Conservation (phyloP, 2,113 vertebrate species). For the Trogon melanurus region DNA sequence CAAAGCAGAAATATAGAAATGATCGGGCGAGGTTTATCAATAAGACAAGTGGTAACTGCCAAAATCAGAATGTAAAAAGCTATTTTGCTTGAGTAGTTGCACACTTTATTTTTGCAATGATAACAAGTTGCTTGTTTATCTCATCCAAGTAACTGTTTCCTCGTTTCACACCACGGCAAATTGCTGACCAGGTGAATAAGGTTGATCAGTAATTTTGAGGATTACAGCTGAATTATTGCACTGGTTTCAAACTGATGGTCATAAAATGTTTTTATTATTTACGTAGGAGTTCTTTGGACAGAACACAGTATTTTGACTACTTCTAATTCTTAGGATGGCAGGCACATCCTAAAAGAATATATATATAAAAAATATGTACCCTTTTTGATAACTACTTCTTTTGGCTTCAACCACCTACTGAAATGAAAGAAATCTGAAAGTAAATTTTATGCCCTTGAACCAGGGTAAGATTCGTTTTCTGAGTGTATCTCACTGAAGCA, state of each 20-base stretch:
- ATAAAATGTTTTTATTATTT: not conserved
- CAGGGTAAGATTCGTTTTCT: not conserved
- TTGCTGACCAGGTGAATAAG: slow-evolving; percentile 13
- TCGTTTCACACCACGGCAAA: not conserved
- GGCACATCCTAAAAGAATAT: not conserved
- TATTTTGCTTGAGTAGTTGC: not conserved
- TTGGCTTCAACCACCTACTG: not conserved
- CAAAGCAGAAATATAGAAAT: not conserved
- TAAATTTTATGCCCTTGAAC: not conserved
- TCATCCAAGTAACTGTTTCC: not conserved
- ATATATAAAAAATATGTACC: not conserved
- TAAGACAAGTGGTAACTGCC: not conserved
- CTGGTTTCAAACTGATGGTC: not conserved
- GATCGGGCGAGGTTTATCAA: not conserved
- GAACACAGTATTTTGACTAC: not conserved
- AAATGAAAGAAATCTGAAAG: not conserved
- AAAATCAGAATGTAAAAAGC: not conserved
- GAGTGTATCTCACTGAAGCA: not conserved
- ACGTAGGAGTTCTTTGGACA: not conserved
- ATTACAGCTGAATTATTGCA: not conserved
- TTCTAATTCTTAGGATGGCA: not conserved
- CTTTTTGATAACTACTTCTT: not conserved
- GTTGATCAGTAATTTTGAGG: slow-evolving; percentile 22
- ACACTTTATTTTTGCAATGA: not conserved
- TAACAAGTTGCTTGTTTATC: not conserved